phyloP scores from a whole-genome alignment of 2,797 vertebrate species.

The Xiphorhynchus erythropygius region DNA sequence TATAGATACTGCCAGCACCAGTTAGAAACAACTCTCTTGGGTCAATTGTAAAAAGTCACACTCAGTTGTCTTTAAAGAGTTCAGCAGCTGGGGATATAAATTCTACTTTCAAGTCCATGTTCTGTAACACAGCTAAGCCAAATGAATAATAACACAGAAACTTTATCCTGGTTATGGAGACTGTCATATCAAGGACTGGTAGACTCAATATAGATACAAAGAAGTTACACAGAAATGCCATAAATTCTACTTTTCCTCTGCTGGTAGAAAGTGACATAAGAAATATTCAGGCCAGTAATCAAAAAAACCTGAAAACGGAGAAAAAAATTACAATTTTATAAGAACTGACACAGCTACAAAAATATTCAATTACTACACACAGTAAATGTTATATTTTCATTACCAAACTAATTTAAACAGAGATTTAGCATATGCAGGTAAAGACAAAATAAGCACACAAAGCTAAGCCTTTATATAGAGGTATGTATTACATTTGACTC shows the following conservation, averaged over 20 bases:
- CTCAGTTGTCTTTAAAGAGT: neutral
- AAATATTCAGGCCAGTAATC: neutral
- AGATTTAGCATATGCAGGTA: neutral
- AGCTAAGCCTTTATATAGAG: neutral
- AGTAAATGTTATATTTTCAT: neutral
- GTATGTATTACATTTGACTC: neutral
- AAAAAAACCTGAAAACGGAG: neutral
- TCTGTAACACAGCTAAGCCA: neutral
- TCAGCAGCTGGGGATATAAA: neutral
- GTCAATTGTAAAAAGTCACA: neutral
- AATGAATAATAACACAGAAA: neutral
- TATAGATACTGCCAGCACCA: neutral
- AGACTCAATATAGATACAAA: neutral
- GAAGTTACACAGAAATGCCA: neutral
- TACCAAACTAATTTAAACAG: neutral
- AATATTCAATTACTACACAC: neutral
- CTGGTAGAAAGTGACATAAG: neutral
- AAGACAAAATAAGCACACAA: neutral
- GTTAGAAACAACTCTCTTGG: neutral
- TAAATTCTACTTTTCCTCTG: neutral
- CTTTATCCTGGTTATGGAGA: neutral
- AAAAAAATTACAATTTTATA: neutral
- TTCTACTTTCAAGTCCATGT: neutral
- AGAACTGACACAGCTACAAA: neutral
- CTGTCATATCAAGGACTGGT: neutral